Evolutionary conservation across 1,140 invertebrate genomes (phyloP).

Genomic region (Drosophila serrata): DNA sequence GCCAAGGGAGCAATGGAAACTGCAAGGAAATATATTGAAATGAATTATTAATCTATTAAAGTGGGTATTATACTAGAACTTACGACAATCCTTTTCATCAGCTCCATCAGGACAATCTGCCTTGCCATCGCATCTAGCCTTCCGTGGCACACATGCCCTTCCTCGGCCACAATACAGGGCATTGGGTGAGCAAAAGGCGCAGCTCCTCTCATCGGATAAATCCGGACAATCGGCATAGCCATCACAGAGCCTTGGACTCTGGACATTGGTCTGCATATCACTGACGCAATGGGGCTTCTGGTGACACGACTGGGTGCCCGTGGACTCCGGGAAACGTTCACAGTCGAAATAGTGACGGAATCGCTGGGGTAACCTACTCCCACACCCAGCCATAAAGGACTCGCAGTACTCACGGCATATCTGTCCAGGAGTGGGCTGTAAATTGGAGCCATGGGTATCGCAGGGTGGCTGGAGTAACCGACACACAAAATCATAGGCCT

Average conservation of each 20-base stretch:
- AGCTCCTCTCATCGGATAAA: constrained; percentile 92
- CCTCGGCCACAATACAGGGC: constrained; percentile 92
- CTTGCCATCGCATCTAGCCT: constrained; percentile 92
- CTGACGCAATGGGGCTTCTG: constrained; percentile 92
- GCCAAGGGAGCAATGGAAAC: constrained; percentile 91
- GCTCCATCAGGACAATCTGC: constrained; percentile 94
- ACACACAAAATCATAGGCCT: constrained; percentile 94
- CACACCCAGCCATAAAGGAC: constrained; percentile 93
- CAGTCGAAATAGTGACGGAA: constrained; percentile 92
- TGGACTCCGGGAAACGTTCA: constrained; percentile 92
- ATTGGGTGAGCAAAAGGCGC: constrained; percentile 90
- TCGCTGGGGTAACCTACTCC: constrained; percentile 89
- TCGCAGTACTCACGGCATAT: constrained; percentile 94
- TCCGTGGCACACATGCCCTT: constrained; percentile 89
- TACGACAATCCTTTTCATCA: constrained; percentile 94
- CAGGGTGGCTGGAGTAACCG: constrained; percentile 93
- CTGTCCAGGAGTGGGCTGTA: constrained; percentile 70
- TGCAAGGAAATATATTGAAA: constrained; percentile 81
- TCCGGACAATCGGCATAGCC: constrained; percentile 94
- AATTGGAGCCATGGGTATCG: constrained; percentile 73
- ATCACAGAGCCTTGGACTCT: constrained; percentile 93
- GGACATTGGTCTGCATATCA: constrained; percentile 89
- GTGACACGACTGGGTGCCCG: constrained; percentile 89
- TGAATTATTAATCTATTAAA: too few species aligned
- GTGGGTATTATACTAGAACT: too few species aligned